Evolutionary conservation across 2,888 invertebrate species (phyloP).

Genomic region (Macrosoma leucophasiata): DNA sequence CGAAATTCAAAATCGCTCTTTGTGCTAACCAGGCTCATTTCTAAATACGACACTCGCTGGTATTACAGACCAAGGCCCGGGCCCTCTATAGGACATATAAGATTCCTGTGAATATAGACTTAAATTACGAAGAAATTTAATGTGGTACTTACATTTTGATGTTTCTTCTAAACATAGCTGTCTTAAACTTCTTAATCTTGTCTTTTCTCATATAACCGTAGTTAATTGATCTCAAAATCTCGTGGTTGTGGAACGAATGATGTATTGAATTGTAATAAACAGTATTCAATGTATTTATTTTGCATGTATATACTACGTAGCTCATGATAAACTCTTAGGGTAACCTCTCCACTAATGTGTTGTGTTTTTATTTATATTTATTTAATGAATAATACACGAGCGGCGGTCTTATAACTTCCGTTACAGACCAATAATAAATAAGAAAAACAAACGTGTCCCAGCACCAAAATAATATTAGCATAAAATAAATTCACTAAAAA

Average conservation of each 20-base stretch:
- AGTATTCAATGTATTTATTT: slow-evolving; percentile 37
- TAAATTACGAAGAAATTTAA: slow-evolving; percentile 5
- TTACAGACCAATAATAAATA: too few relatives aligned
- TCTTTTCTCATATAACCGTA: slow-evolving; percentile 50
- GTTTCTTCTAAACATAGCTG: slow-evolving; percentile 47
- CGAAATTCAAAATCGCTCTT: too few relatives aligned
- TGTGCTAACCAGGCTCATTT: too few relatives aligned
- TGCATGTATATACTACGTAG: slow-evolving; percentile 44
- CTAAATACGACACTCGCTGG: too few relatives aligned
- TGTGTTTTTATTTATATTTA: background rate
- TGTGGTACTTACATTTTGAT: slow-evolving; percentile 59
- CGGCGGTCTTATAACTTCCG: background rate
- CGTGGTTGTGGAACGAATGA: slow-evolving; percentile 35
- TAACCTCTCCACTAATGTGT: background rate
- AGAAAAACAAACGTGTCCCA: too few relatives aligned
- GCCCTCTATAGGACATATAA: too few relatives aligned
- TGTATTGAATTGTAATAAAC: slow-evolving; percentile 35
- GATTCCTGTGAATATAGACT: too few relatives aligned
- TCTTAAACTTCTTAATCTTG: slow-evolving; percentile 58
- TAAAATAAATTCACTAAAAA: too few relatives aligned
- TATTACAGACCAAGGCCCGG: too few relatives aligned
- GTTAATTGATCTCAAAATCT: slow-evolving; percentile 43
- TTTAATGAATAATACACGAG: slow-evolving; percentile 1
- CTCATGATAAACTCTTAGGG: slow-evolving; percentile 46
- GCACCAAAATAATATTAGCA: too few relatives aligned